Evolutionary conservation across 2,797 vertebrate genomes (phyloP), one percentile per base, ranked within the genome.

Genomic region (Urophycis tenuis): DNA sequence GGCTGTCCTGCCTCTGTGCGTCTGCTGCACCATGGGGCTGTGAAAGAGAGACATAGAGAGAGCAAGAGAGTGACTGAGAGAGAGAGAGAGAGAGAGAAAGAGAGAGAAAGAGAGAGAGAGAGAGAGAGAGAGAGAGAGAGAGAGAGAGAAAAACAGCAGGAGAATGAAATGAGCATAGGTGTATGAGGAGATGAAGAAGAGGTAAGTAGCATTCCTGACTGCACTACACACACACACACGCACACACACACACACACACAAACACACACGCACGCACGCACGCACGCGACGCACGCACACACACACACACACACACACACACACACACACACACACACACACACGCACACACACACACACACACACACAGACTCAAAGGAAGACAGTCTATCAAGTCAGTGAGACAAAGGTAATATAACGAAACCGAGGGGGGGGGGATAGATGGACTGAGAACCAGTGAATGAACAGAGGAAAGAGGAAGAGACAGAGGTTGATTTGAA

Each of bases 121-220:
- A 60, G 74, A 60, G 31, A 72, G 30, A 36, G 45, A 29, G 33
- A 53, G 32, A 72, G 33, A 25, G 17, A 73, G 53, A 60, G 36
- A 71, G 75, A 31, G 76, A 39, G 71, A 45, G 80, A 15, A 72
- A 30, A 74, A 84, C 45, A 76, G 72, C 70, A 76, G 78, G 80
- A 79, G 79, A 85, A 73, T 76, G 76, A 79, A 86, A 83, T 79
- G 83, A 69, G 87, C 79, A 76, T 83, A 87, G 82, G 87, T 83
- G 86, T 83, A 85, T 75, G 76, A 82, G 83, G 81, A 79, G 81
- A 87, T 85, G 81, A 80, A 89, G 87, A 82, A 79, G 71, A 74
- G 41, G 74, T 53, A 70, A 75, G 79, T 79, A 81, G 84, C 87
- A 91, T 91, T 91, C 90, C 89, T 87, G 78, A 83, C 86, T 49